Conservation (phyloP, 1,140 invertebrate genomes). For the Megalopta genalis region DNA sequence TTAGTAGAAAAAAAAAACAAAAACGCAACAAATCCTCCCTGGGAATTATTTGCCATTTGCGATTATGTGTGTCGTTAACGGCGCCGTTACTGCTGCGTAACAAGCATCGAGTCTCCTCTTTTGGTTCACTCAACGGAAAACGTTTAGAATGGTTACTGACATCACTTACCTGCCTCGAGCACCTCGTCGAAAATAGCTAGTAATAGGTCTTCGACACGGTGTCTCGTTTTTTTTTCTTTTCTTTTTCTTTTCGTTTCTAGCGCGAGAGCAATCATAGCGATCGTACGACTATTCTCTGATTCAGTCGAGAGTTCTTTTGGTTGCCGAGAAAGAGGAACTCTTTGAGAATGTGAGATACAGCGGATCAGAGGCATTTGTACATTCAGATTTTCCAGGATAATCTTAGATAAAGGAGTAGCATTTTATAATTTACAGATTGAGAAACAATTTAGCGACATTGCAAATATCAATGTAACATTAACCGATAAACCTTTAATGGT, state of each 20-base stretch:
- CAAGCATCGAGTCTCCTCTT: constrained; percentile 48
- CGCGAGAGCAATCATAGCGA: no score
- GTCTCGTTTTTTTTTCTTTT: not conserved
- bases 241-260: not conserved
- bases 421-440: no score
- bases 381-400: no score
- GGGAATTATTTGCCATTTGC: constrained; percentile 59
- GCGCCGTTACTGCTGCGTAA: constrained; percentile 31
- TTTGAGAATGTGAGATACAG: no score
- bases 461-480: no score
- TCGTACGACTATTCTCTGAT: no score
- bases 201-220: not conserved
- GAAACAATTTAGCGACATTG: no score
- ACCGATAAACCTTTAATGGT: no score
- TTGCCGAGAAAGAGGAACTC: no score
- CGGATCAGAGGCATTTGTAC: no score
- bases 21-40: constrained; percentile 50
- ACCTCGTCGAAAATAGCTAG: constrained; percentile 14
- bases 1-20: constrained; percentile 61
- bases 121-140: constrained; percentile 28
- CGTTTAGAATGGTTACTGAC: constrained; percentile 46
- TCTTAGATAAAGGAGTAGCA: no score
- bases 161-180: constrained; percentile 61
- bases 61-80: constrained; percentile 34
- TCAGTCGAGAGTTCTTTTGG: no score